Evolutionary conservation across 2,797 vertebrate species (phyloP), one percentile per base, ranked within the genome.

Genomic region (Protonibea diacanthus): DNA sequence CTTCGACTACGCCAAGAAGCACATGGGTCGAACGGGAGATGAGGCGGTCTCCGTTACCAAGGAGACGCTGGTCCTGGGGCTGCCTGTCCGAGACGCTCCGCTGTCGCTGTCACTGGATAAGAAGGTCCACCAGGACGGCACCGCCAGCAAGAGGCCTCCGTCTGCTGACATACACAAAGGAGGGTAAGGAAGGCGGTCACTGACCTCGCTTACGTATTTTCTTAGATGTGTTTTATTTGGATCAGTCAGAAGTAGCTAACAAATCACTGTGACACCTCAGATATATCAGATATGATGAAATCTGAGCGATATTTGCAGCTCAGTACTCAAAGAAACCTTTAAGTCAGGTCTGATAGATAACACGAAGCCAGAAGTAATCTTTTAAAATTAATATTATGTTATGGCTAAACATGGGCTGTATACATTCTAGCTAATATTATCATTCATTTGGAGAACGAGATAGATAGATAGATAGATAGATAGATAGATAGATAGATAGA

Each of bases 1-100:
- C 45, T 99, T 99, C 76, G 98, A 99, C 87, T 99, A 99, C 11
- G 98, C 98, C 88, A 99, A 99, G 92, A 97, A 99, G 86, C 98
- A 99, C 91, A 95, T 99, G 91, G 97, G 98, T 47, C 97, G 97
- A 74, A 95, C 96, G 40, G 97, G 97, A 33, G 97, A 98, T n/a
- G 98, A 99, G 53, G 90, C 96, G 45, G 75, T 96, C 60, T 96
- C 98, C 0, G 95, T 97, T 56, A 98, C 97, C 25, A 98, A 99
- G 90, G 98, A 99, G 85, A 99, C 98, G 0, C 96, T 98, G 7
- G 96, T 97, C 57, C 90, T 98, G 68, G 97, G 97, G 1, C 94
- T 99, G 42, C 97, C 98, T 0, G 94, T 97, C 18, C 95, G 97
- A 89, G 98, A 99, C 2, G 95, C 96, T 74, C 95, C 97, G 0